Evolutionary conservation across 1,140 invertebrate species (phyloP).

Genomic region (Venustaconcha ellipsiformis): DNA sequence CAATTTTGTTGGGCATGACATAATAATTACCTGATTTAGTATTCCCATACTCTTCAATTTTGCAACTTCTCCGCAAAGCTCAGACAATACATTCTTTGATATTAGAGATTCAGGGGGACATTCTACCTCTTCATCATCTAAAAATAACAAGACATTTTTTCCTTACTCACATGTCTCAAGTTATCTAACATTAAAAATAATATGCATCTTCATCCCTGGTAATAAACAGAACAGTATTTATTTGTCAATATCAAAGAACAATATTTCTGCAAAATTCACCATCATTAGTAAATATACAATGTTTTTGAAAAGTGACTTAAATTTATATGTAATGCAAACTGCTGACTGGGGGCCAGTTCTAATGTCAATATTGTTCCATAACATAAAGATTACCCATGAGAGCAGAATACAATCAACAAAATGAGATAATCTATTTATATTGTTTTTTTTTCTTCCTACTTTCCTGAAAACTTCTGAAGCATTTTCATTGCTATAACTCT

Average conservation of each 20-base stretch:
- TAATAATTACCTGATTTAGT: slow-evolving; percentile 58
- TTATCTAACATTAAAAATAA: neutral
- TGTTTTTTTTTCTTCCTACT: too few relatives aligned
- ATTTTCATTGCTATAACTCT: too few relatives aligned
- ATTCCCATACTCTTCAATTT: slow-evolving; percentile 83
- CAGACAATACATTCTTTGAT: slow-evolving; percentile 84
- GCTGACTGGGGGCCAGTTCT: too few relatives aligned
- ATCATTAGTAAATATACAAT: slow-evolving; percentile 4
- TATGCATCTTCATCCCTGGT: neutral
- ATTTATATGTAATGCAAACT: too few relatives aligned
- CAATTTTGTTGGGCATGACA: neutral
- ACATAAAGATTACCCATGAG: too few relatives aligned
- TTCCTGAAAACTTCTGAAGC: too few relatives aligned
- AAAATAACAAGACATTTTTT: slow-evolving; percentile 14
- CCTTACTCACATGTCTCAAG: neutral
- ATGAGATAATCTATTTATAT: too few relatives aligned
- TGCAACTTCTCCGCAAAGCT: slow-evolving; percentile 92
- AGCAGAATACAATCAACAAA: too few relatives aligned
- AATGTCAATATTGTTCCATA: too few relatives aligned
- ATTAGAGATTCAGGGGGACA: slow-evolving; percentile 83
- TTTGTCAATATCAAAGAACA: neutral
- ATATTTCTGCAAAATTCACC: neutral
- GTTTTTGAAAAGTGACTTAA: neutral
- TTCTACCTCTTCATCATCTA: slow-evolving; percentile 76
- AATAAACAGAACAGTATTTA: neutral